Percentiles rank a stretch among this genome's conserved stretches.
Evolutionary conservation across 2,888 invertebrate genomes (phyloP).

Genomic region (Nasonovia ribisnigri): DNA sequence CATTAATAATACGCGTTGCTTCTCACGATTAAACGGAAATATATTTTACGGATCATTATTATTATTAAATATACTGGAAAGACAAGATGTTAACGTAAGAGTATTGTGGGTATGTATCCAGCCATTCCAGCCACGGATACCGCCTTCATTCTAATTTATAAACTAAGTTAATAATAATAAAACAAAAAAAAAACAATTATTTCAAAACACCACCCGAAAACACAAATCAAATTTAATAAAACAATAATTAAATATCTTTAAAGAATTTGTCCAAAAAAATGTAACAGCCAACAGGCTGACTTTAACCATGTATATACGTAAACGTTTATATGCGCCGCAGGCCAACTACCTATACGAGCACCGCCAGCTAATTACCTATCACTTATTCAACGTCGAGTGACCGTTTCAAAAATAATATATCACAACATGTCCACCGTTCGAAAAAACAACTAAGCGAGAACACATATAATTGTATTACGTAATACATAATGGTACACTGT

Average conservation of each 20-base stretch:
- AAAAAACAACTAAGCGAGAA: background rate
- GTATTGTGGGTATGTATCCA: background rate
- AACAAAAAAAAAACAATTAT: conserved; percentile 17
- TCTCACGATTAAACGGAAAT: conserved; percentile 54
- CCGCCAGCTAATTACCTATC: conserved; percentile 11
- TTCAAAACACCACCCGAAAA: background rate
- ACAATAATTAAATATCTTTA: conserved; percentile 14
- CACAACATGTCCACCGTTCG: background rate
- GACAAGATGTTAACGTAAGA: background rate
- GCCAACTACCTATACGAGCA: background rate
- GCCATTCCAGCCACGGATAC: background rate
- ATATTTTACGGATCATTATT: conserved; percentile 47
- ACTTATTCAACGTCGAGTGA: background rate
- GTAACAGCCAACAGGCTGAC: background rate
- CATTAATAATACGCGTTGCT: conserved; percentile 27
- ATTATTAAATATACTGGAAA: background rate
- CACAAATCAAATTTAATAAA: background rate
- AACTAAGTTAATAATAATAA: background rate
- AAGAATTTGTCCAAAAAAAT: background rate
- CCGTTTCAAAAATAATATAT: conserved; percentile 4
- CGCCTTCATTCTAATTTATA: background rate
- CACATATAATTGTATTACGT: background rate
- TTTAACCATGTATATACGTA: background rate
- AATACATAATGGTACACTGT: background rate
- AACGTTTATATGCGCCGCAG: background rate